Base-by-base conservation (phyloP, 2,888 invertebrate genomes). In the Steinernema hermaphroditum region DNA sequence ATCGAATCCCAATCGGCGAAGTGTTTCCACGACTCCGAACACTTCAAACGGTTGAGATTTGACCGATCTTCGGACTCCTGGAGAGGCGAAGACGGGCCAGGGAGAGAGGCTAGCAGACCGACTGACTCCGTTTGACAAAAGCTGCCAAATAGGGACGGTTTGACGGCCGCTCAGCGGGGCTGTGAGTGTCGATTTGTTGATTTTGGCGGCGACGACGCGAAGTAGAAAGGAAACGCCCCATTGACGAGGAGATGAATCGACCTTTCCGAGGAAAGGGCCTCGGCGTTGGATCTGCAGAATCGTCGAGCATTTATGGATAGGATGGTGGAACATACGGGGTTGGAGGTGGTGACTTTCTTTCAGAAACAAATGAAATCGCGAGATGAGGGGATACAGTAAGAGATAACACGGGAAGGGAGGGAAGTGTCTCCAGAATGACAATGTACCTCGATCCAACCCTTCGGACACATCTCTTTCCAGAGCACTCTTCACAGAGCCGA, bases 121-220 rank as follows among this genome's bases (percentile, higher is more conserved):
- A 8, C 62, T 62, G 62, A 62, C 34, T 54, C 19, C 16, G 32
- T 16, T 24, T 62, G 62, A 62, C 62, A 32, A 62, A 62, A 62
- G 62, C 62, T 62, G 62, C 62, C 62, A 62, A 62, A 62, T 62
- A 62, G 32, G 62, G 62, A 62, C 62, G 62, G 62, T 62, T 62
- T 62, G 62, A 62, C 62, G 32, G 24, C 16, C 62, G 50, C 22
- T 50, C 22, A 50, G 50, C 46, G 50, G 62, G 16, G 29, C 27
- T 29, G 62, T 62, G 62, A 62, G 62, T 62, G 62, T 32, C 62
- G 29, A 62, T 62, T 62, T 62, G 62, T 62, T 62, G 62, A 62
- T 62, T 62, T 62, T 62, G 32, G 62, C 62, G 22, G 50, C 19
- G 22, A 24, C 22, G 29, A 27, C 62, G 29, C 62, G 62, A 62